phyloP scores from a whole-genome alignment of 2,888 invertebrate genomes.

The Nephrocerus scutellatus region DNA sequence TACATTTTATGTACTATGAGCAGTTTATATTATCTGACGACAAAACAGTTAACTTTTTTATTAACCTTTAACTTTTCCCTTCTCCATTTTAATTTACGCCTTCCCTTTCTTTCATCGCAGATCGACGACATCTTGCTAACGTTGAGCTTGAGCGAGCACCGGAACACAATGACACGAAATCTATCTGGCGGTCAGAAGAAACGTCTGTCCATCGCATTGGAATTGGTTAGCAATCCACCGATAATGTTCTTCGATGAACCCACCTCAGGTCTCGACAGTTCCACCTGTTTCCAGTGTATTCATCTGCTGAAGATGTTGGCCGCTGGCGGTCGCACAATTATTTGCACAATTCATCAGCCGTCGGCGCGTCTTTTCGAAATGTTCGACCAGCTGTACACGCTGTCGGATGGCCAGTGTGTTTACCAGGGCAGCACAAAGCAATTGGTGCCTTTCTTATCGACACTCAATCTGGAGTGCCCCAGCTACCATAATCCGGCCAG shows the following conservation, averaged over 20 bases:
- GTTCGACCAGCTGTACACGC: constrained; percentile 90
- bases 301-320: constrained; percentile 82
- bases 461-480: constrained; percentile 80
- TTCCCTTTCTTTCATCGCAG: constrained; percentile 53
- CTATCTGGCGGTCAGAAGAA: constrained; percentile 94
- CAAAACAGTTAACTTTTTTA: too few species aligned
- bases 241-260: constrained; percentile 98
- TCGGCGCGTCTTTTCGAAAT: constrained; percentile 94
- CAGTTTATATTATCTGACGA: too few species aligned
- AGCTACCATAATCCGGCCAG: constrained; percentile 97
- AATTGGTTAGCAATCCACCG: constrained; percentile 92
- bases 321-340: constrained; percentile 84
- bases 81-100: too few species aligned
- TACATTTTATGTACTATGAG: too few species aligned
- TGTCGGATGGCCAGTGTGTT: constrained; percentile 91
- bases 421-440: constrained; percentile 85
- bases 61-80: too few species aligned
- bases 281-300: constrained; percentile 92
- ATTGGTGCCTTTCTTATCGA: constrained; percentile 74
- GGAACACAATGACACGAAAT: constrained; percentile 83
- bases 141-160: constrained; percentile 77
- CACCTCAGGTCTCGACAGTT: constrained; percentile 91
- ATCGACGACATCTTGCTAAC: constrained; percentile 89
- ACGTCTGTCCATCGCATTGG: constrained; percentile 86
- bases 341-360: constrained; percentile 89